These are phyloP conservation scores for Glyptemys insculpta DNA, from an alignment of 2,797 vertebrate species.

Conservation along the genomic window DNA sequence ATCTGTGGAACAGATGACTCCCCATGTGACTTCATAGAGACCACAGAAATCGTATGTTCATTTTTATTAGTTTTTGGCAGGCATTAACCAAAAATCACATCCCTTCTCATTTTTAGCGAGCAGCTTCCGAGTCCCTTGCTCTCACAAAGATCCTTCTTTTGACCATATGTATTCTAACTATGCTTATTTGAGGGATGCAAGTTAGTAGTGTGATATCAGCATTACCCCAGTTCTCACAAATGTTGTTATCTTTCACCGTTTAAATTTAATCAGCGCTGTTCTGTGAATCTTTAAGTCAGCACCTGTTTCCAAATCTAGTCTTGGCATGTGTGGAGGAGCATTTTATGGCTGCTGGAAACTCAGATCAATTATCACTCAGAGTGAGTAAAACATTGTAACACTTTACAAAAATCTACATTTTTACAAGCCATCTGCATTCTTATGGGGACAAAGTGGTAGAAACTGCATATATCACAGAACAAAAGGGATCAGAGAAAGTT, in stretches of 20 bases:
- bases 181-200: not conserved
- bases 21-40: not conserved
- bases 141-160: not conserved
- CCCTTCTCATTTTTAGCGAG: not conserved
- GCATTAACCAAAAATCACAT: not conserved
- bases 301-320: not conserved
- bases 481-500: slow-evolving; percentile 50
- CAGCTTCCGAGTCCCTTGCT: not conserved
- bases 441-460: not conserved
- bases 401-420: slow-evolving; percentile 27
- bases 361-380: not conserved
- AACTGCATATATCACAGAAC: not conserved
- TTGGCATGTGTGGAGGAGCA: not conserved
- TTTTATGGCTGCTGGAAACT: not conserved
- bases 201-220: not conserved
- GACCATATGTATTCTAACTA: not conserved
- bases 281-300: not conserved
- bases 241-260: not conserved
- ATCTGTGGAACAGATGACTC: not conserved
- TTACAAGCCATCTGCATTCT: slow-evolving; percentile 15
- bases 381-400: slow-evolving; percentile 16
- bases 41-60: not conserved
- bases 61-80: not conserved
- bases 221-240: not conserved
- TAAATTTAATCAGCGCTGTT: not conserved